Evolutionary conservation across 2,888 invertebrate species (phyloP), one percentile per base, ranked within the genome.

Genomic region (Tetragnatha montana): DNA sequence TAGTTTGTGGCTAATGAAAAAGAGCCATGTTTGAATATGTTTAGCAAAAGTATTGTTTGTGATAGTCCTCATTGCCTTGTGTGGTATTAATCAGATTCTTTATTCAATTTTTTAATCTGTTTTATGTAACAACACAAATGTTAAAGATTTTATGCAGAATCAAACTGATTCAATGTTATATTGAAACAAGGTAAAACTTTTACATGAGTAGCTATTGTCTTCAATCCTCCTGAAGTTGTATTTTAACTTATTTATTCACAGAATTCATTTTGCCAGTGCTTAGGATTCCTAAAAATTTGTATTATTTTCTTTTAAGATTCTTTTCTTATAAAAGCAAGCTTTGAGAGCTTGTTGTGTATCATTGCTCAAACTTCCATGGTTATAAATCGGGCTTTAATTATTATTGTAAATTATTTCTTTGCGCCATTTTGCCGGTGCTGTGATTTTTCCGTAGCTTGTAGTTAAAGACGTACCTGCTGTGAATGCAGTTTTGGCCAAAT

Each of bases 361-460:
- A 47, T 70, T 81, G 70, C 70, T 81, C 49, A 70, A 49, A 81
- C 35, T 69, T 81, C 14, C 17, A 81, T 19, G 69, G 79, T 76
- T 76, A 50, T 50, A 76, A 76, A 35, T 49, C 17, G 49, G 8
- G 49, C 68, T 17, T 68, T 68, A 71, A 49, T 75, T 12, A 74
- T 17, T 35, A 75, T 47, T 75, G 14, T 49, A 73, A 17, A 68
- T 19, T 49, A 75, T 47, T 47, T 35, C 47, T 73, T 19, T 75
- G 47, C 47, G 35, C 47, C 47, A 75, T 75, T 49, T 47, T 75
- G 75, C 47, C 47, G 75, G 49, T 75, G n/a, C 47, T 75, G 75
- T 47, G 17, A 75, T 75, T 75, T 75, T 47, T 75, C 12, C 14
- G 47, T 75, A 75, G 60, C 17, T n/a, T 75, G 47, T 75, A 60